Evolutionary conservation across 2,888 invertebrate species (phyloP).

Genomic region (Meloe dianella): DNA sequence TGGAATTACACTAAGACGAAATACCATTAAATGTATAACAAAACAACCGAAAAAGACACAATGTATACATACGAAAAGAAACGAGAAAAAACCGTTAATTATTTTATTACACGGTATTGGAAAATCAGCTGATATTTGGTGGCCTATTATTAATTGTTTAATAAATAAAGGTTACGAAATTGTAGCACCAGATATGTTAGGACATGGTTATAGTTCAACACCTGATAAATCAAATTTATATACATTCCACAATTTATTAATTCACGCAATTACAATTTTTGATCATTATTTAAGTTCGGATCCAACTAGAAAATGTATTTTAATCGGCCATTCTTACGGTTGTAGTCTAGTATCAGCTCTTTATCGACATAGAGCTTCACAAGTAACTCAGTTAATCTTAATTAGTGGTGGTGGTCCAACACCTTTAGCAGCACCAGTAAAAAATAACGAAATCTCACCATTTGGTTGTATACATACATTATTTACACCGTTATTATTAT

Average conservation of each 20-base stretch:
- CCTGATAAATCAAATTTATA: conserved; percentile 65
- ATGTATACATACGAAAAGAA: conserved; percentile 14
- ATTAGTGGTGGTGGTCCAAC: conserved; percentile 74
- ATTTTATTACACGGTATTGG: conserved; percentile 74
- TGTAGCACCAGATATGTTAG: conserved; percentile 70
- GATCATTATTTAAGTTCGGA: conserved; percentile 66
- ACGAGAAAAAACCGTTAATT: conserved; percentile 61
- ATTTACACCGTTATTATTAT: conserved; percentile 66
- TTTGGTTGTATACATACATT: conserved; percentile 62
- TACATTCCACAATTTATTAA: conserved; percentile 65
- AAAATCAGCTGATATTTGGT: conserved; percentile 69
- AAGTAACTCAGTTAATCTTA: conserved; percentile 67
- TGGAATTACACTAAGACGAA: conserved; percentile 17
- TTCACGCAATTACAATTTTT: conserved; percentile 66
- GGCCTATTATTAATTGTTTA: conserved; percentile 66
- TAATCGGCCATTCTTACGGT: conserved; percentile 75
- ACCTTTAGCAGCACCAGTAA: conserved; percentile 67
- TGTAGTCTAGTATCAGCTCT: conserved; percentile 69
- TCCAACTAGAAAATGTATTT: conserved; percentile 62
- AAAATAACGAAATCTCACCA: conserved; percentile 58
- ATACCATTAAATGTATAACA: conserved; percentile 27
- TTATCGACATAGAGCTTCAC: conserved; percentile 63
- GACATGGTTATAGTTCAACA: conserved; percentile 71
- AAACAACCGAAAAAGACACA: conserved; percentile 14
- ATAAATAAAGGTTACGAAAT: conserved; percentile 66